Percentiles rank a stretch among this genome's conserved stretches.
Evolutionary conservation across 2,113 vertebrate species (phyloP).

Genomic region (Rynchops niger): DNA sequence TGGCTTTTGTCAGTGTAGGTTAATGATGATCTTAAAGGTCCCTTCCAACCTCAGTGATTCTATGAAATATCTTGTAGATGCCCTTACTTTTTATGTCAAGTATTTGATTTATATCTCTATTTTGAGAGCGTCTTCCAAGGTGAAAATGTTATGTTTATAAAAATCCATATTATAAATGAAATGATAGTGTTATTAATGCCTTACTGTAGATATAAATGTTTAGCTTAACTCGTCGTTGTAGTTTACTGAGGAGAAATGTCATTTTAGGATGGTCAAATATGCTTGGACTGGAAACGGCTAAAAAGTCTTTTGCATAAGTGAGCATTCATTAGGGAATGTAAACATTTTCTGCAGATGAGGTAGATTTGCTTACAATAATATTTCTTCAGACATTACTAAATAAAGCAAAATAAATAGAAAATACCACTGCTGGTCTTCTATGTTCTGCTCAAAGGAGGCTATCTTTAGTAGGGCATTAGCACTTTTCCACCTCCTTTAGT

Average conservation of each 20-base stretch:
- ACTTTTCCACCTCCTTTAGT: neutral
- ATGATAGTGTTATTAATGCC: neutral
- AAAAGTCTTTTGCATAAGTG: neutral
- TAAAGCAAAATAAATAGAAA: neutral
- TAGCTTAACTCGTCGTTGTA: neutral
- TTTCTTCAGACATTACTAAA: neutral
- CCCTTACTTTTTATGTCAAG: neutral
- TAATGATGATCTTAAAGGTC: too few relatives aligned
- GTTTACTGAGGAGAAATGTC: neutral
- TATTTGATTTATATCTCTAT: neutral
- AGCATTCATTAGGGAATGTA: neutral
- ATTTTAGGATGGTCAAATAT: neutral
- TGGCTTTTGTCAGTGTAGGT: too few relatives aligned
- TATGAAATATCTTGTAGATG: neutral
- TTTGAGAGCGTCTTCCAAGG: neutral
- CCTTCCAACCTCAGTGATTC: too few relatives aligned
- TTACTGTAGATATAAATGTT: constrained; percentile 4
- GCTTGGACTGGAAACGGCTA: neutral
- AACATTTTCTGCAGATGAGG: neutral
- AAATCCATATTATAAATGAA: neutral
- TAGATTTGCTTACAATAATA: neutral
- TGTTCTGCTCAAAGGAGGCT: neutral
- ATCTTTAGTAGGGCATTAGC: neutral
- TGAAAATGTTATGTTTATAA: neutral
- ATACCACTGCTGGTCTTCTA: neutral